phyloP scores from a whole-genome alignment of 2,797 vertebrate species.

The Macroramphosus scolopax region DNA sequence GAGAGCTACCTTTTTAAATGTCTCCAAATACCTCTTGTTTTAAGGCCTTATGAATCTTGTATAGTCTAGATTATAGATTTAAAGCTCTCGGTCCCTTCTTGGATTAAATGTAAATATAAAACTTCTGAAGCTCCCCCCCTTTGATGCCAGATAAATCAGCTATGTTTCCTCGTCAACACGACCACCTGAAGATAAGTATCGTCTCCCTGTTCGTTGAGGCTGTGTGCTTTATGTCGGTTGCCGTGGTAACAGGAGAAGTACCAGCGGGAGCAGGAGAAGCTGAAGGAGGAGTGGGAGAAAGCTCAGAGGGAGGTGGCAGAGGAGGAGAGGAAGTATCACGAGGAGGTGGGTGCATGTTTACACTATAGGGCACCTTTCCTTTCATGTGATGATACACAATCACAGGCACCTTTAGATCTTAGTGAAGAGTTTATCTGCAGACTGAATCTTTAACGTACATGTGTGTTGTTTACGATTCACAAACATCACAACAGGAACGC shows the following conservation, averaged over 20 bases:
- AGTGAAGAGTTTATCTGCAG: no score
- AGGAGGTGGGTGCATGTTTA: conserved; percentile 83
- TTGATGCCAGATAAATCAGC: conserved; percentile 2
- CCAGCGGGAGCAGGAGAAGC: conserved; percentile 90
- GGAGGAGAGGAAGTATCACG: conserved; percentile 92
- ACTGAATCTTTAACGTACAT: no score
- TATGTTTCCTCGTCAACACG: conserved; percentile 23
- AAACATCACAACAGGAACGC: conserved; percentile 91
- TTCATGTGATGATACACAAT: no score
- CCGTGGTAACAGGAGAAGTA: conserved; percentile 88
- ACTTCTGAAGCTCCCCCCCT: no score
- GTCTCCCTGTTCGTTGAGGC: conserved; percentile 31
- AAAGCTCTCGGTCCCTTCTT: no score
- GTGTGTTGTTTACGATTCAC: no score
- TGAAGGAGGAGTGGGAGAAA: conserved; percentile 96
- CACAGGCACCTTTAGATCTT: no score
- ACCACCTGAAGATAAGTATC: conserved; percentile 13
- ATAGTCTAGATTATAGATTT: no score
- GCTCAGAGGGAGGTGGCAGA: conserved; percentile 96
- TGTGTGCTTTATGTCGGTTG: conserved; percentile 56
- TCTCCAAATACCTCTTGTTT: no score
- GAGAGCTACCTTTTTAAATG: background rate
- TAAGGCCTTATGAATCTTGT: no score
- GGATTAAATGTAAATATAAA: no score
- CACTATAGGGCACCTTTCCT: no score